These are phyloP conservation scores for Scylla paramamosain DNA, from an alignment of 1,140 invertebrate species.

Conservation along the genomic window DNA sequence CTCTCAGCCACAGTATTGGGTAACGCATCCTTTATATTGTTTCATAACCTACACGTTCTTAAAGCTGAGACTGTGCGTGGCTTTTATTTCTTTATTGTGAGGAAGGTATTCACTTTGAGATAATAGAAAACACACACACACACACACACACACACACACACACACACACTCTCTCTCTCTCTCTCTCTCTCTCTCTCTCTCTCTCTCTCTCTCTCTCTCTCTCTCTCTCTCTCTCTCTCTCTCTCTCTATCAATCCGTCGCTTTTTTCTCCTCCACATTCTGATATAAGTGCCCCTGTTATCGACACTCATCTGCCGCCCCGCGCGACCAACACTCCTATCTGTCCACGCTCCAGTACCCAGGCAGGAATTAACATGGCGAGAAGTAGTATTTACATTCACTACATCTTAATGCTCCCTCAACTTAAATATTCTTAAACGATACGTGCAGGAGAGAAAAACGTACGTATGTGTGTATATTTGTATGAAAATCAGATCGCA, in stretches of 20 bases:
- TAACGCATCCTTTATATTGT: too few relatives aligned
- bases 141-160: background rate
- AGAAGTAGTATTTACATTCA: background rate
- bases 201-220: constrained; percentile 3
- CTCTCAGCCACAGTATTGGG: background rate
- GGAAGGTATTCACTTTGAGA: too few relatives aligned
- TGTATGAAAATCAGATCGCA: too few relatives aligned
- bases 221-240: constrained; percentile 18
- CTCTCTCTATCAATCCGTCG: background rate
- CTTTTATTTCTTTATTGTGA: too few relatives aligned
- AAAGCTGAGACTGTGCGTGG: too few relatives aligned
- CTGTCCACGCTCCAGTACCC: background rate
- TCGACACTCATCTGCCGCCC: background rate
- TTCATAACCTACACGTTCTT: too few relatives aligned
- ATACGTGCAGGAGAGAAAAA: background rate
- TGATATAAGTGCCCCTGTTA: background rate
- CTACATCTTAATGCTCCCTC: background rate
- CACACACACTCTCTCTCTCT: background rate
- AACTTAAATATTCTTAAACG: background rate
- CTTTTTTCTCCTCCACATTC: background rate
- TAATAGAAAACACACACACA: too few relatives aligned
- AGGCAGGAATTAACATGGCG: background rate
- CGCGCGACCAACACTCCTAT: background rate
- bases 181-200: constrained; percentile 3
- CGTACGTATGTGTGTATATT: too few relatives aligned